These are phyloP conservation scores for Catocala sponsa DNA, from an alignment of 2,888 invertebrate species.

Conservation along the genomic window DNA sequence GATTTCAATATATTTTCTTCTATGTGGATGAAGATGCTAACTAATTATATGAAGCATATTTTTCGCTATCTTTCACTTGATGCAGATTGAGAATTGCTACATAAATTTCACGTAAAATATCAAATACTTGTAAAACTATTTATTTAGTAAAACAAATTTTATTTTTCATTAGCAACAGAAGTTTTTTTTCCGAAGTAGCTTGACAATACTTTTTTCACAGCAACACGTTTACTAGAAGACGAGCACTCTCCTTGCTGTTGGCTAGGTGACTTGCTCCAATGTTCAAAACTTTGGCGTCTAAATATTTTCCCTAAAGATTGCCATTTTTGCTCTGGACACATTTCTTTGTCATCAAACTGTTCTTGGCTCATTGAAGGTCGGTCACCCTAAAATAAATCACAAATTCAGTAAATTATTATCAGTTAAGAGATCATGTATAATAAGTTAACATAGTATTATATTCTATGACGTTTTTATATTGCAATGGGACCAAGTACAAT, in stretches of 20 bases:
- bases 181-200: conserved; percentile 80
- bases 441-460: too few species aligned
- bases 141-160: conserved; percentile 47
- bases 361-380: conserved; percentile 72
- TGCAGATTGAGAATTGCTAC: too few species aligned
- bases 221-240: conserved; percentile 72
- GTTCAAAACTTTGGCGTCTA: conserved; percentile 80
- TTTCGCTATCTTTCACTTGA: too few species aligned
- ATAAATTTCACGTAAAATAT: neutral
- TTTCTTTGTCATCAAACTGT: conserved; percentile 73
- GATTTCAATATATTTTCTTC: too few species aligned
- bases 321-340: conserved; percentile 82
- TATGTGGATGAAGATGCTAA: too few species aligned
- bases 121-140: conserved; percentile 17
- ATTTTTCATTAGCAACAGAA: conserved; percentile 63
- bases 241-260: conserved; percentile 73
- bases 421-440: too few species aligned
- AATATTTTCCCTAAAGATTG: conserved; percentile 84
- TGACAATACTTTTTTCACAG: conserved; percentile 79
- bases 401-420: neutral
- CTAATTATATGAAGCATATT: too few species aligned
- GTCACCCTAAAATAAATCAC: conserved; percentile 71
- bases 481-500: too few species aligned
- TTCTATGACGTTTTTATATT: too few species aligned
- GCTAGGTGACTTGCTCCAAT: conserved; percentile 70